A percentile compares a stretch with the other conserved stretches of the same genome.
Conservation (phyloP, 2,797 vertebrate genomes). For the Argentina silus region DNA sequence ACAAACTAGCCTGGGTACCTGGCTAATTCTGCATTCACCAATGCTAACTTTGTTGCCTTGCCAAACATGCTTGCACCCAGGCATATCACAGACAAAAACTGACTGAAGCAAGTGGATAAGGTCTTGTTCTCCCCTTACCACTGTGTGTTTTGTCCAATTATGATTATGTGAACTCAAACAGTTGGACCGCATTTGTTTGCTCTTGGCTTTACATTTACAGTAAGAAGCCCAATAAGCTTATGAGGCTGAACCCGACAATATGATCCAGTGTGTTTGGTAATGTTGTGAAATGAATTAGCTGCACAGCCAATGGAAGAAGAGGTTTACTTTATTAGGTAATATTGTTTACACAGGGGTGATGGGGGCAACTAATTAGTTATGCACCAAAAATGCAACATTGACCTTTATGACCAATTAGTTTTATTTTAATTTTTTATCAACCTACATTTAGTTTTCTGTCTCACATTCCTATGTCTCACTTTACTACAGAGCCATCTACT, state of each 20-base stretch:
- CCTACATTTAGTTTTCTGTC: background rate
- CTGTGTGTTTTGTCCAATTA: conserved; percentile 23
- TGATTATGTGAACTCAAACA: conserved; percentile 12
- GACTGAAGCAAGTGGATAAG: too few relatives aligned
- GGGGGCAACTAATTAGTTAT: conserved; percentile 20
- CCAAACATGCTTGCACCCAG: background rate
- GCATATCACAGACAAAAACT: too few relatives aligned
- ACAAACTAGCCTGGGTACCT: background rate
- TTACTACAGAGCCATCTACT: conserved; percentile 93
- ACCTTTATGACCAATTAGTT: conserved; percentile 2
- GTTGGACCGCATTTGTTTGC: background rate
- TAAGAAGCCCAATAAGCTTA: conserved; percentile 37
- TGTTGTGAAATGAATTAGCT: conserved; percentile 35
- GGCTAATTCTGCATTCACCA: background rate
- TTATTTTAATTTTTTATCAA: background rate
- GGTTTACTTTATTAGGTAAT: background rate
- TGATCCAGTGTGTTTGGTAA: conserved; percentile 19
- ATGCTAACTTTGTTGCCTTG: background rate
- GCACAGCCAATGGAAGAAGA: background rate
- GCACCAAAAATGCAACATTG: background rate
- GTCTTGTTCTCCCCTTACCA: background rate
- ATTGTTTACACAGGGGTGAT: background rate
- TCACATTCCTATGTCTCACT: conserved; percentile 15
- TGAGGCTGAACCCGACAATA: conserved; percentile 27
- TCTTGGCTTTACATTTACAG: conserved; percentile 5